These are phyloP conservation scores for Phthorimaea operculella DNA, from an alignment of 1,140 invertebrate genomes.

Conservation along the genomic window DNA sequence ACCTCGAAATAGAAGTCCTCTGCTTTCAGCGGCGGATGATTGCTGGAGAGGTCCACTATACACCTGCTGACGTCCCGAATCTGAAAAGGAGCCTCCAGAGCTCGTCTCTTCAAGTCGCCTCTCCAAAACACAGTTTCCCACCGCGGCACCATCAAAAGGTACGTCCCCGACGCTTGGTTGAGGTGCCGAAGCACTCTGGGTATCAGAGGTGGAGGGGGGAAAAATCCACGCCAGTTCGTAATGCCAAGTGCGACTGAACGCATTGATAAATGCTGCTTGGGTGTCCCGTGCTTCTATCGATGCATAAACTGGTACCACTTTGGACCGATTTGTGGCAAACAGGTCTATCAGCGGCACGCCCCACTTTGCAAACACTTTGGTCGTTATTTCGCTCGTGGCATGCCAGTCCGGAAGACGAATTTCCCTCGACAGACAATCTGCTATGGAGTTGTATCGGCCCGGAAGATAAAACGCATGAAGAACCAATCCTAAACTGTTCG, in stretches of 20 bases:
- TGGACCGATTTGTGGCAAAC: conserved; percentile 7
- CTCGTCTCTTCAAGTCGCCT: neutral
- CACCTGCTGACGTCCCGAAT: neutral
- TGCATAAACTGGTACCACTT: conserved; percentile 6
- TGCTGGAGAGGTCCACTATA: conserved; percentile 2
- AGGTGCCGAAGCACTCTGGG: conserved; percentile 9
- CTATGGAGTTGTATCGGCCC: conserved; percentile 11
- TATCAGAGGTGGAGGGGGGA: conserved; percentile 8
- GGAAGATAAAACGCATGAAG: conserved; percentile 9
- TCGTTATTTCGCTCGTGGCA: conserved; percentile 16
- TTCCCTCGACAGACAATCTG: conserved; percentile 22
- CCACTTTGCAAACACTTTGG: conserved; percentile 22
- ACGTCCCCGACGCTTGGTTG: neutral
- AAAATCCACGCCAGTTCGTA: conserved; percentile 13
- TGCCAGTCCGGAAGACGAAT: conserved; percentile 27
- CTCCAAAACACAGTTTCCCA: conserved; percentile 8
- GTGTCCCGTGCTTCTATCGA: conserved; percentile 3
- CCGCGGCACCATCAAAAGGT: conserved; percentile 6
- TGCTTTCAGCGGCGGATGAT: neutral
- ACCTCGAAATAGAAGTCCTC: conserved; percentile 4
- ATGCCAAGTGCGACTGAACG: conserved; percentile 23
- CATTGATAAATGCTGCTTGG: conserved; percentile 15
- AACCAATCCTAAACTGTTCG: neutral
- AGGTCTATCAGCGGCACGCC: conserved; percentile 15
- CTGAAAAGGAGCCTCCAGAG: conserved; percentile 4